Evolutionary conservation across 2,888 invertebrate species (phyloP), one percentile per base, ranked within the genome.

Genomic region (Sminthurides aquaticus): DNA sequence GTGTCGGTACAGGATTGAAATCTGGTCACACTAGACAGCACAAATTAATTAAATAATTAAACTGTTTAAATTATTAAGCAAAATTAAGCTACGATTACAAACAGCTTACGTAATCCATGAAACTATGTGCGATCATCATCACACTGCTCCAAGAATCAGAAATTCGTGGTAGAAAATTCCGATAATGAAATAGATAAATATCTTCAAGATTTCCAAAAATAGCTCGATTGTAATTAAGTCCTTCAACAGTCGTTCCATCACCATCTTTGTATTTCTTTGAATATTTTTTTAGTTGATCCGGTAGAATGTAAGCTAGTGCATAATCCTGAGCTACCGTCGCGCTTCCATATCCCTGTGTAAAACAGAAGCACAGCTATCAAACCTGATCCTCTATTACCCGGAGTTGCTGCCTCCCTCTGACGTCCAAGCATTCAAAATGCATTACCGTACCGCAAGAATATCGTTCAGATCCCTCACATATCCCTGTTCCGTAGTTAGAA

Each of bases 171-270:
- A 57, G 34, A 29, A 57, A 57, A n/a, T 28, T 3, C 18, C 24
- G 18, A n/a, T n/a, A 57, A 26, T 57, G 57, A n/a, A 57, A 57
- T 8, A 15, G 28, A 57, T 20, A 57, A 18, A 57, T 29, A 2
- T 57, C 57, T n/a, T 57, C 18, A 2, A 57, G 20, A 29, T 57
- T 57, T 20, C 57, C 57, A 2, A 57, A 28, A 26, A 57, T 18
- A n/a, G 29, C 29, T 29, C n/a, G 2, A 8, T 28, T 29, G 24
- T 52, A 52, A 20, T 52, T 22, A 52, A 20, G 22, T 52, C 20
- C 52, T 8, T 8, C 20, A 8, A 52, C 5, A 5, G 8, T 20
- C 15, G 52, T 52, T 20, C 22, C 20, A 52, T 52, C 52, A 5
- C 11, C 11, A 52, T 5, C 5, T 15, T 20, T 22, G 20, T 52